A percentile compares a stretch with the other conserved stretches of the same genome.
Conservation (phyloP, 2,888 invertebrate species). For the Eupeodes luniger region DNA sequence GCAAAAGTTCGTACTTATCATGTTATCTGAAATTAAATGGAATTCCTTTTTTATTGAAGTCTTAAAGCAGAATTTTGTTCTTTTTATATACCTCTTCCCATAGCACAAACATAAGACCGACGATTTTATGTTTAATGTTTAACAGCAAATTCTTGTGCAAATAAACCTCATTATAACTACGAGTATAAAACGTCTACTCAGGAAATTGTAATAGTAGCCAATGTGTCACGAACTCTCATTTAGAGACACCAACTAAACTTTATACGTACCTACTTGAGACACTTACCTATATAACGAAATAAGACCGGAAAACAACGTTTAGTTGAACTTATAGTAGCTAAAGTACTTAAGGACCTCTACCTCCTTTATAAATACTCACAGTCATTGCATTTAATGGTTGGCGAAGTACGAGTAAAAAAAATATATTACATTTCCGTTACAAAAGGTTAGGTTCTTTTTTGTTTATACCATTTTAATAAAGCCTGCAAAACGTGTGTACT, state of each 20-base stretch:
- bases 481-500: neutral
- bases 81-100: too few species aligned
- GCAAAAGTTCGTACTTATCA: too few species aligned
- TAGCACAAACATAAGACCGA: too few species aligned
- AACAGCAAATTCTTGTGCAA: neutral
- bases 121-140: too few species aligned
- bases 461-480: neutral
- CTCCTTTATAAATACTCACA: neutral
- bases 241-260: neutral
- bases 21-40: too few species aligned
- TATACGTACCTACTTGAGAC: neutral
- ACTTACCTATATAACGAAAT: neutral
- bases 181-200: neutral
- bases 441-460: neutral
- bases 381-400: constrained; percentile 4
- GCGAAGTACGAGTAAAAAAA: neutral
- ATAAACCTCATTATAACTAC: neutral
- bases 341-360: neutral
- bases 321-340: neutral
- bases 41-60: too few species aligned
- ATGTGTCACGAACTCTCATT: constrained; percentile 9
- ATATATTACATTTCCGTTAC: constrained; percentile 8
- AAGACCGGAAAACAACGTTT: constrained; percentile 18
- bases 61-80: too few species aligned
- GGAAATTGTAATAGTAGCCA: neutral